phyloP scores from a whole-genome alignment of 2,888 invertebrate species.

The Cremastinae sp. region DNA sequence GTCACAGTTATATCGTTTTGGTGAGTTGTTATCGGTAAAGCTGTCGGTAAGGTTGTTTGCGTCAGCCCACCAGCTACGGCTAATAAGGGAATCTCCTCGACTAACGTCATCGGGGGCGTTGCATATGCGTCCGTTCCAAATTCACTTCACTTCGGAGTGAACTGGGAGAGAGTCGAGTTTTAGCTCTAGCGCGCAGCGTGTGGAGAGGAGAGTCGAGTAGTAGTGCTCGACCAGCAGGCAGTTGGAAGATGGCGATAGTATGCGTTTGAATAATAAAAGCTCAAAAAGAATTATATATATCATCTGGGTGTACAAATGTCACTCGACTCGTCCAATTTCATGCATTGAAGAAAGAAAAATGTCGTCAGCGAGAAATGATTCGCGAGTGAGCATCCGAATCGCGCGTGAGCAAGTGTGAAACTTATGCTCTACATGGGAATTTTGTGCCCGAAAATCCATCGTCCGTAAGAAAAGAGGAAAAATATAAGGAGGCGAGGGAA shows the following conservation, averaged over 20 bases:
- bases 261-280: constrained; percentile 59
- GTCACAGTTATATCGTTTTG: too few relatives aligned
- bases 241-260: constrained; percentile 69
- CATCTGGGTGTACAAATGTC: constrained; percentile 65
- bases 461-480: constrained; percentile 49
- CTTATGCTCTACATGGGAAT: constrained; percentile 60
- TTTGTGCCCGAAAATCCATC: constrained; percentile 58
- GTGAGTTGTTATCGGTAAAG: too few relatives aligned
- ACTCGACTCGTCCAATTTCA: constrained; percentile 60
- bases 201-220: constrained; percentile 4
- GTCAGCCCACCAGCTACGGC: too few relatives aligned
- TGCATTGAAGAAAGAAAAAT: constrained; percentile 58
- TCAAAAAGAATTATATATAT: constrained; percentile 49
- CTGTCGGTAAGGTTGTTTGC: too few relatives aligned
- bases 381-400: constrained; percentile 54
- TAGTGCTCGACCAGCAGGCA: constrained; percentile 33
- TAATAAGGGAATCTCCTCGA: too few relatives aligned
- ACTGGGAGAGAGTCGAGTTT: too few relatives aligned
- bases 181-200: too few relatives aligned
- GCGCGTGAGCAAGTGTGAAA: constrained; percentile 61
- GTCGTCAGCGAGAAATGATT: constrained; percentile 62
- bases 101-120: too few relatives aligned
- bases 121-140: too few relatives aligned
- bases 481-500: constrained; percentile 39
- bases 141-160: too few relatives aligned